Base-by-base conservation (phyloP, 1,140 invertebrate genomes). In the Megalopta genalis region DNA sequence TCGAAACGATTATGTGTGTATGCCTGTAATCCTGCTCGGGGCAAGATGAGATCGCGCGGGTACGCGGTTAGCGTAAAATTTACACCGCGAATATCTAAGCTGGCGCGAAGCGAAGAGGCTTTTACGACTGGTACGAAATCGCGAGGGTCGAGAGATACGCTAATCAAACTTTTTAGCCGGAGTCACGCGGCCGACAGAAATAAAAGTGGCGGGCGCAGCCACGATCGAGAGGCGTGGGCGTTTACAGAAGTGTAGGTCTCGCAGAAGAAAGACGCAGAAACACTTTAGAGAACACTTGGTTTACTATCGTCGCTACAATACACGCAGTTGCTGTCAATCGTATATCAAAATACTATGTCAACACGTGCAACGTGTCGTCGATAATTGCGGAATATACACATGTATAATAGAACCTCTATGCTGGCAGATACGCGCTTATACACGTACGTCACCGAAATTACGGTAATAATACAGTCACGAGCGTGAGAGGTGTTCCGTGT, bases 331-430 rank as follows among this genome's bases (percentile, higher is more conserved):
- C 65, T 70, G 62, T 77, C 18, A 27, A 10, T 69, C 39, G 18
- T 65, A 59, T 86, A 86, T 87, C 83, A 87, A 87, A 87, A 87
- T 87, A 87, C 63, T 86, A 78, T 77, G 54, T 76, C 62, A 70
- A 42, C 70, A 78, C 63, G 42, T 66, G 69, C 39, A 74, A 74
- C 62, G 66, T 78, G 73, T 65, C 52, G 70, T 79, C 63, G 16
- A 25, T 65, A 77, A 84, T 32, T 71, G 75, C 85, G 62, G 39
- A 73, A 81, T 79, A 81, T 78, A 78, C 59, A 86, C 64, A 63
- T 64, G 21, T 64, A 72, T 75, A 65, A 76, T 84, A 82, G 70
- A 80, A 82, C 74, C 37, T 84, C 42, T 82, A 73, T 54, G 66
- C 70, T 37, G 54, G 59, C 69, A 75, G 64, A 79, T 32, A 64